Evolutionary conservation across 2,797 vertebrate genomes (phyloP).

Genomic region (Macropus fuliginosus): DNA sequence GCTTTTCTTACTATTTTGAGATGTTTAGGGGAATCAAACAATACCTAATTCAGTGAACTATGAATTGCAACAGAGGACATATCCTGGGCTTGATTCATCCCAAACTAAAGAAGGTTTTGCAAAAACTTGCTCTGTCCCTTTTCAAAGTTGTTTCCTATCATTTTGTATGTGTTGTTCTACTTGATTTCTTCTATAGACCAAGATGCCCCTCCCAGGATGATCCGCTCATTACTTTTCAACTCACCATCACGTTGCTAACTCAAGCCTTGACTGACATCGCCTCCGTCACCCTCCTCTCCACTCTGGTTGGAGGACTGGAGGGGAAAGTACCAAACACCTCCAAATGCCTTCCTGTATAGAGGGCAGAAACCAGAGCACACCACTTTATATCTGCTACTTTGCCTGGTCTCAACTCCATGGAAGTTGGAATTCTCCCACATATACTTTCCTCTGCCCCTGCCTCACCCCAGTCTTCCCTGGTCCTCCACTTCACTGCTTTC

Average conservation of each 20-base stretch:
- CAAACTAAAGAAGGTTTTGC: neutral
- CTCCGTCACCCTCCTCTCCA: neutral
- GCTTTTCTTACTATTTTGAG: slow-evolving; percentile 1
- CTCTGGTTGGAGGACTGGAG: neutral
- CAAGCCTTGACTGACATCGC: neutral
- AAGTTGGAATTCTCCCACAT: neutral
- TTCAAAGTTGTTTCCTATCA: neutral
- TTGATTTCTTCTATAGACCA: neutral
- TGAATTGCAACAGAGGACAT: slow-evolving; percentile 27
- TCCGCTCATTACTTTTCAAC: neutral
- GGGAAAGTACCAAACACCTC: neutral
- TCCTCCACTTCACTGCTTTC: neutral
- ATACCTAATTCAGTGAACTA: slow-evolving; percentile 19
- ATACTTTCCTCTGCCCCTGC: too few relatives aligned
- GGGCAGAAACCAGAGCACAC: neutral
- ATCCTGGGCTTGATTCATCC: neutral
- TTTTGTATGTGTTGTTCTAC: neutral
- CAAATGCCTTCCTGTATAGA: neutral
- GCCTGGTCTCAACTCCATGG: neutral
- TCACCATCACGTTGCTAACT: neutral
- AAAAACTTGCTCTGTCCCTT: slow-evolving; percentile 3
- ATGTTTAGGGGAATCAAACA: slow-evolving; percentile 28
- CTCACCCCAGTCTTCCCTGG: neutral
- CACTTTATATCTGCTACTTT: neutral
- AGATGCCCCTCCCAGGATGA: neutral